These are phyloP conservation scores for Chiridota heheva DNA, from an alignment of 35 echinoderm and acorn worm species.

Conservation along the genomic window DNA sequence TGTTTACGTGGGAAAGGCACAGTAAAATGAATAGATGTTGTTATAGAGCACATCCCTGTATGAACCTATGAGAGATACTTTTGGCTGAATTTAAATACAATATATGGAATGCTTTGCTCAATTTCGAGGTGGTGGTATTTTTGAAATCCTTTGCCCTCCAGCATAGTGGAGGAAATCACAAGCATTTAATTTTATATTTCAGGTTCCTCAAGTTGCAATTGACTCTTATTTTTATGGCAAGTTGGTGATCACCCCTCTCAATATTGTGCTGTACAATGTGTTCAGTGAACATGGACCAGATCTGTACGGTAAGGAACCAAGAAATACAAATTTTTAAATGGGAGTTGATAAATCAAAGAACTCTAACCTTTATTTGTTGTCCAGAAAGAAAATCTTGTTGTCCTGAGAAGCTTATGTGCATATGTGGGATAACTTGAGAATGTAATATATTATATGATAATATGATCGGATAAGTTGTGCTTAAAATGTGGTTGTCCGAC, in stretches of 20 bases:
- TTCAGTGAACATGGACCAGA: conserved; percentile 97
- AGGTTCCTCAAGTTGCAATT: conserved; percentile 77
- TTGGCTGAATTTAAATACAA: neutral
- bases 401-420: too few relatives aligned
- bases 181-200: conserved; percentile 11
- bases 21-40: neutral
- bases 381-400: too few relatives aligned
- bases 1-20: too few relatives aligned
- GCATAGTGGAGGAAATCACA: neutral
- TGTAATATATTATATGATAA: too few relatives aligned
- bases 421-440: too few relatives aligned
- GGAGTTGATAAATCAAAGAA: neutral
- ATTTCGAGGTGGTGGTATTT: neutral
- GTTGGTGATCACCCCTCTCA: conserved; percentile 90
- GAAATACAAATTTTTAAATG: neutral
- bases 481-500: too few relatives aligned
- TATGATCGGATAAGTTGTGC: too few relatives aligned
- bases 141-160: neutral
- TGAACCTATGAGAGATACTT: neutral
- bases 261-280: conserved; percentile 96
- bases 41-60: too few relatives aligned
- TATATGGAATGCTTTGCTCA: neutral
- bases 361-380: neutral
- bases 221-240: conserved; percentile 90
- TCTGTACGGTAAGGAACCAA: conserved; percentile 74